phyloP scores from a whole-genome alignment of 2,888 invertebrate genomes.

The Ctena decussata region DNA sequence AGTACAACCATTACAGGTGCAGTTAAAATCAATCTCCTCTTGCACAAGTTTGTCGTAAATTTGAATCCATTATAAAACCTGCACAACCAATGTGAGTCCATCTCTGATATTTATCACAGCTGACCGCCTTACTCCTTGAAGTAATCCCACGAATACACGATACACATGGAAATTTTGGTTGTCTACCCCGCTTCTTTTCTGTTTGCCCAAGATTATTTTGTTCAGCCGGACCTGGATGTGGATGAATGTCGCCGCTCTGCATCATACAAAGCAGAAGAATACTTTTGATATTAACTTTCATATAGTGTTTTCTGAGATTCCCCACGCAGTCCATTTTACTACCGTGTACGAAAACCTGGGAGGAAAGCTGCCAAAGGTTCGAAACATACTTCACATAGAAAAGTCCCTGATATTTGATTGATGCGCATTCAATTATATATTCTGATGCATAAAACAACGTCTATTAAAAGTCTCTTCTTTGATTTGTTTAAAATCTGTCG shows the following conservation, averaged over 20 bases:
- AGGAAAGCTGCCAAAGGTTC: too few species aligned
- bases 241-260: slow-evolving; percentile 13
- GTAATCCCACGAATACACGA: background rate
- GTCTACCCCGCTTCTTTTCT: background rate
- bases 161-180: background rate
- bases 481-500: too few species aligned
- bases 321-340: too few species aligned
- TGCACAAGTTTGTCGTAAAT: background rate
- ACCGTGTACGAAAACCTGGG: too few species aligned
- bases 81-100: background rate
- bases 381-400: too few species aligned
- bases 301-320: too few species aligned
- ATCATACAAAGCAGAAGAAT: background rate
- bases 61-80: background rate
- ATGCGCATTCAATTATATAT: too few species aligned
- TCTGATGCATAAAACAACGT: too few species aligned
- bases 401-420: too few species aligned
- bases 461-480: too few species aligned
- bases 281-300: background rate
- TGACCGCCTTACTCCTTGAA: background rate
- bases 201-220: background rate
- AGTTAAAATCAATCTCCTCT: background rate
- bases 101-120: background rate
- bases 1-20: background rate
- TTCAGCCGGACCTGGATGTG: background rate